Conservation (phyloP, 1,140 invertebrate genomes). For the Onthophagus taurus region DNA sequence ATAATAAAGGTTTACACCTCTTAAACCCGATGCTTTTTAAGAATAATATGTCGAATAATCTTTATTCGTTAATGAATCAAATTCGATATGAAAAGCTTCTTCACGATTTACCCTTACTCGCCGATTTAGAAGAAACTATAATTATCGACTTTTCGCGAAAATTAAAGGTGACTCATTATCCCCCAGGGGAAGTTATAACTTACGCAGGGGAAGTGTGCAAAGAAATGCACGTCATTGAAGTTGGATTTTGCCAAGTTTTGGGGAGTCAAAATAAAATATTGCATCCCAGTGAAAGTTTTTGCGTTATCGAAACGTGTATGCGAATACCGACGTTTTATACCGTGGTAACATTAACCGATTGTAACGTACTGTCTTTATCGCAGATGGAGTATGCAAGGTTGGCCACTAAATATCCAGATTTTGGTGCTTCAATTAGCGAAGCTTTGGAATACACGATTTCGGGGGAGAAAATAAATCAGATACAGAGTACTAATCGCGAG, state of each 20-base stretch:
- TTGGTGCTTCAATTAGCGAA: not conserved
- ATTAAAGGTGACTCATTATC: conserved; percentile 1
- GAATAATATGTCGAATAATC: conserved; percentile 1
- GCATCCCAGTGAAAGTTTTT: conserved; percentile 1
- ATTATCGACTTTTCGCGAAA: not conserved
- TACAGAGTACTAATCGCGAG: not conserved
- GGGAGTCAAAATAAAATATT: not conserved
- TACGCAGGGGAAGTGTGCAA: conserved; percentile 15
- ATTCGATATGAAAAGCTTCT: not conserved
- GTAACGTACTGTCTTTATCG: not conserved
- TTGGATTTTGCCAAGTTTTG: conserved; percentile 7
- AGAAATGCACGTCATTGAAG: conserved; percentile 11
- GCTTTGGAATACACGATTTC: not conserved
- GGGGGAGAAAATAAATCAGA: not conserved
- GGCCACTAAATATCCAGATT: conserved; percentile 1
- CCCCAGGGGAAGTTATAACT: conserved; percentile 5
- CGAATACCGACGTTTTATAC: conserved; percentile 4
- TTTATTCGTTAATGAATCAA: not conserved
- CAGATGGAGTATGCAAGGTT: not conserved
- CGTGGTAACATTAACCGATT: conserved; percentile 5
- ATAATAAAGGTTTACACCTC: not conserved
- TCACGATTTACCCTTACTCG: conserved; percentile 9
- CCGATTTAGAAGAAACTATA: not conserved
- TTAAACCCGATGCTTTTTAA: not conserved
- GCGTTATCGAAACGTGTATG: conserved; percentile 12